Evolutionary conservation across 2,888 invertebrate species (phyloP).

Genomic region (Aromia moschata): DNA sequence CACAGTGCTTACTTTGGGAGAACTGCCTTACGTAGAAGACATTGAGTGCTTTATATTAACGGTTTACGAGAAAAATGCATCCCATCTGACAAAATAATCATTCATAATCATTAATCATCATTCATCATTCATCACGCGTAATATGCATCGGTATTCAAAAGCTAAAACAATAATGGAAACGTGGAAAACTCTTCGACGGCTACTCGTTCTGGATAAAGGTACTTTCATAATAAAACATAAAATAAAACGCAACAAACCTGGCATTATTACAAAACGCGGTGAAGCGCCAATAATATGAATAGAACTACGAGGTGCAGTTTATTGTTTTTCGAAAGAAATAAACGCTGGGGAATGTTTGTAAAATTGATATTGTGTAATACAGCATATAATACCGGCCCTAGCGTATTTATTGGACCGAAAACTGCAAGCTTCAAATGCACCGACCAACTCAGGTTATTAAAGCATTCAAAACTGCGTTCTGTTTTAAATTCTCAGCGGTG

Average conservation of each 20-base stretch:
- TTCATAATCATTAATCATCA: too few species aligned
- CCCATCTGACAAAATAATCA: too few species aligned
- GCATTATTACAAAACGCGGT: background rate
- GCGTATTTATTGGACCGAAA: background rate
- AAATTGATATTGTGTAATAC: background rate
- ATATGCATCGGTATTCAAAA: too few species aligned
- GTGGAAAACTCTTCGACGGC: too few species aligned
- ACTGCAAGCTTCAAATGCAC: background rate
- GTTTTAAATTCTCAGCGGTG: background rate
- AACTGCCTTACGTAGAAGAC: too few species aligned
- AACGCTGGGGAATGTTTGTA: background rate
- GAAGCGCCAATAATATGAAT: background rate
- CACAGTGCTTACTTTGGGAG: too few species aligned
- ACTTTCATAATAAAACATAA: too few species aligned
- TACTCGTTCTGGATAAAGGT: too few species aligned
- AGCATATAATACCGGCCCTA: background rate
- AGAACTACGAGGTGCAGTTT: background rate
- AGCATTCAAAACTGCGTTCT: background rate
- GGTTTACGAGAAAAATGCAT: too few species aligned
- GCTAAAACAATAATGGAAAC: too few species aligned
- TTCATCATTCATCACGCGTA: too few species aligned
- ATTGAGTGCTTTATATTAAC: too few species aligned
- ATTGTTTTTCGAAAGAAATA: background rate
- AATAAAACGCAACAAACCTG: background rate
- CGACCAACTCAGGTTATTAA: background rate